Conservation (phyloP, 23 tunicate genomes). For the Styela plicata region DNA sequence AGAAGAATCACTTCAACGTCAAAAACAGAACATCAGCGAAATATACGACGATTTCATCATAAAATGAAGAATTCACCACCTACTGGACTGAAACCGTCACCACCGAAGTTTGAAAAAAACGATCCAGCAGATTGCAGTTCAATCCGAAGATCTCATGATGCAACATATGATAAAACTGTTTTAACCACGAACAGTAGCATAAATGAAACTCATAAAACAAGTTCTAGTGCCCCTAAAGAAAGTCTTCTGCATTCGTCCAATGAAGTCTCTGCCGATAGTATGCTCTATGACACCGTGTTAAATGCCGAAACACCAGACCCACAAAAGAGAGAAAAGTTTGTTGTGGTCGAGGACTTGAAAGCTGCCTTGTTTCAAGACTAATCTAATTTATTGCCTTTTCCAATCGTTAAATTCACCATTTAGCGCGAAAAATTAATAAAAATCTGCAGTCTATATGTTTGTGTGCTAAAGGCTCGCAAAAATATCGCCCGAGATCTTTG, state of each 20-base stretch:
- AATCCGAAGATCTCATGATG: not conserved
- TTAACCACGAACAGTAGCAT: not conserved
- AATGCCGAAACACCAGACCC: not conserved
- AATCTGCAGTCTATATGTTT: no score
- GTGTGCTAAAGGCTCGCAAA: no score
- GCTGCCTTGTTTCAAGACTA: slow-evolving; percentile 32
- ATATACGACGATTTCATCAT: slow-evolving; percentile 20
- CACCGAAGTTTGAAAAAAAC: not conserved
- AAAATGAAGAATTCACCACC: not conserved
- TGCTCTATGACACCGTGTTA: not conserved
- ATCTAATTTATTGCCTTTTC: no score
- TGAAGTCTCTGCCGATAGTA: not conserved
- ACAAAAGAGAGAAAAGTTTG: not conserved
- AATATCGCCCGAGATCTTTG: no score
- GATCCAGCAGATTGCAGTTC: not conserved
- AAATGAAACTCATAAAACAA: not conserved
- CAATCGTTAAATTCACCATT: no score
- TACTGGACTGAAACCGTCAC: not conserved
- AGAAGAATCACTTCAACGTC: slow-evolving; percentile 18
- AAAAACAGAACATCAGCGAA: slow-evolving; percentile 22
- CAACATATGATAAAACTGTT: not conserved
- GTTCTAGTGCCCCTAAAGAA: slow-evolving; percentile 31
- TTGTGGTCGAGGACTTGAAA: slow-evolving; percentile 32
- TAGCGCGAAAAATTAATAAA: no score
- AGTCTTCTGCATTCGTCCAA: not conserved